Conservation (phyloP, 2,888 invertebrate species). For the Andrena haemorrhoa region DNA sequence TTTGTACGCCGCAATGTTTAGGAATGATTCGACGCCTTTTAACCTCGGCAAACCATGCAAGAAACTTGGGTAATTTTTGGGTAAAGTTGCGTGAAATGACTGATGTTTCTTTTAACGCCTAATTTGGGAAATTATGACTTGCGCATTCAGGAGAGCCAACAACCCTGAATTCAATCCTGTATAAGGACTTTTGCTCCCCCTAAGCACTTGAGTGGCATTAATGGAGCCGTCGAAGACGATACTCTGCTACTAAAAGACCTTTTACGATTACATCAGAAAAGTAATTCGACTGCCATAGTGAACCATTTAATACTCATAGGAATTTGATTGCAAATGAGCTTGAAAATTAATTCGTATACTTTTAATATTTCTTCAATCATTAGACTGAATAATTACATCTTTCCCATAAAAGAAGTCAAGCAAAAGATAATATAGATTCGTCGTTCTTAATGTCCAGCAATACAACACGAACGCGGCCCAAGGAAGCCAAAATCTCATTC, state of each 20-base stretch:
- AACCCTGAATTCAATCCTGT: conserved; percentile 23
- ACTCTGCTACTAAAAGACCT: conserved; percentile 29
- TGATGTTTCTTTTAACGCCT: conserved; percentile 13
- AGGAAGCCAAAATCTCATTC: conserved; percentile 94
- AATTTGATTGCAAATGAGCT: not conserved
- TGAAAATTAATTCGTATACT: too few species aligned
- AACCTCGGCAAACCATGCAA: too few species aligned
- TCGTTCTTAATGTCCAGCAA: conserved; percentile 88
- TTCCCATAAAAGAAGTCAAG: not conserved
- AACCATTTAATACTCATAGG: not conserved
- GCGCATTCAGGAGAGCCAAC: conserved; percentile 16
- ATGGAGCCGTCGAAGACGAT: conserved; percentile 27
- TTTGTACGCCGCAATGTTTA: too few species aligned
- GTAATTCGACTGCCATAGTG: conserved; percentile 6
- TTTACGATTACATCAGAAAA: conserved; percentile 5
- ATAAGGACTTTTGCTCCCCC: conserved; percentile 14
- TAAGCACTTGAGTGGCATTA: conserved; percentile 20
- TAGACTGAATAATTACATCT: too few species aligned
- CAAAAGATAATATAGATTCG: conserved; percentile 52
- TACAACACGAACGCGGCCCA: conserved; percentile 98
- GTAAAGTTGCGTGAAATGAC: not conserved
- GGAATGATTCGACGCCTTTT: too few species aligned
- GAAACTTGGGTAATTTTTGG: not conserved
- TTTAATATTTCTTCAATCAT: too few species aligned
- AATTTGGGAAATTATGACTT: conserved; percentile 17